Base-by-base conservation (phyloP, 53 echinoderm and acorn worm species). In the Hippasteria phrygiana region DNA sequence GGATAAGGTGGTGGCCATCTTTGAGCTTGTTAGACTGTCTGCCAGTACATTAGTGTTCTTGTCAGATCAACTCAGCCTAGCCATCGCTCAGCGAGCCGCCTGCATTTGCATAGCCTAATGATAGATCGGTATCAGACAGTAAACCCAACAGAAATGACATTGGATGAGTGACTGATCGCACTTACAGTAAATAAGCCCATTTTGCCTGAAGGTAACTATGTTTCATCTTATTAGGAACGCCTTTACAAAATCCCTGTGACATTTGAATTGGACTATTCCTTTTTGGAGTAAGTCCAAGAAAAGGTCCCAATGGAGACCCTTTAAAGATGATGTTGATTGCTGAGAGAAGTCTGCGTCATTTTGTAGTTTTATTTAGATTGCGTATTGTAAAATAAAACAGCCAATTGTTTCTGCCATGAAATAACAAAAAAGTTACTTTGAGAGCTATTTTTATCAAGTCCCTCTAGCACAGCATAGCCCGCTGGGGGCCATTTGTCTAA, bases 11-110 rank as follows among this genome's bases (percentile, higher is more conserved):
- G 9, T 39, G 64, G 17, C 38, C 39, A 45, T 64, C 82, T 65
- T 82, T 65, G 55, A 82, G 66, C 82, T 64, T 45, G 64, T 82
- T 82, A 82, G 46, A 20, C 63, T 82, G 82, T 82, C 82, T 64
- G 64, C 82, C 82, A 31, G 66, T 66, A 43, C 40, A 82, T 82
- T 82, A 82, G 66, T 65, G 17, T 37, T 41, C 64, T 32, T 66
- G 66, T 80, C 80, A 37, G 62, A 62, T 13, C 10, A 62, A 41
- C 4, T 40, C 67, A 42, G 22, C 9, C 43, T 59, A 62, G 40
- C 28, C 43, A 32, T 42, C 12, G 64, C 66, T 82, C 39, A 43
- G 27, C 27, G 31, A 65, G 27, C 66, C 31, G 64, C 34, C 32
- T 63, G 4, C 41, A 66, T 79, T 79, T 79, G 79, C 79, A 59